Percentiles rank a stretch among this genome's conserved stretches.
These are phyloP conservation scores for Elgonia sp. DNA, from an alignment of 2,888 invertebrate species.

Conservation along the genomic window DNA sequence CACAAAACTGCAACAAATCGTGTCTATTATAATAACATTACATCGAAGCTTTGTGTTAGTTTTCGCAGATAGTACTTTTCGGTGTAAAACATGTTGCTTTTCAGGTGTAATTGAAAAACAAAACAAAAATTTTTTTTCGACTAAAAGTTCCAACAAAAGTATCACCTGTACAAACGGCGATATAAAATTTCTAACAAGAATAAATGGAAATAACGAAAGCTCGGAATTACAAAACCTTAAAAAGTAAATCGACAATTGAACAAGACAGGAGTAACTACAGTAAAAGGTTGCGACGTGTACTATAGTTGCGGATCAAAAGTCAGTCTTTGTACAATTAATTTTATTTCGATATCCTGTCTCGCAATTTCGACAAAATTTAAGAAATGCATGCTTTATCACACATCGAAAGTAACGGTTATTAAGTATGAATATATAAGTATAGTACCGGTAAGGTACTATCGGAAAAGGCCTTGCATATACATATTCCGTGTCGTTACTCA, in stretches of 20 bases:
- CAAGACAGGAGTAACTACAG: not conserved
- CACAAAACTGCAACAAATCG: constrained; percentile 39
- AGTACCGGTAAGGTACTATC: constrained; percentile 69
- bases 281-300: constrained; percentile 31
- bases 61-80: constrained; percentile 49
- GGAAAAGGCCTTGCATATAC: constrained; percentile 62
- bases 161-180: not conserved
- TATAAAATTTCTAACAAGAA: constrained; percentile 34
- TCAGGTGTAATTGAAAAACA: not conserved
- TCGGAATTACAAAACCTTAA: constrained; percentile 18
- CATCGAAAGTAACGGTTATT: constrained; percentile 62
- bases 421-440: constrained; percentile 73
- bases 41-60: constrained; percentile 40
- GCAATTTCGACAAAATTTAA: constrained; percentile 62
- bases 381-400: constrained; percentile 63
- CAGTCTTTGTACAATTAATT: constrained; percentile 62
- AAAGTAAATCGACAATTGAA: not conserved
- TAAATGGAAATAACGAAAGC: constrained; percentile 9
- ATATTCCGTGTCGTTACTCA: constrained; percentile 50
- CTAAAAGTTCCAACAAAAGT: constrained; percentile 2
- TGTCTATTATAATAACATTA: constrained; percentile 18
- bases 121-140: not conserved
- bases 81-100: constrained; percentile 18
- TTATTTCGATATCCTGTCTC: constrained; percentile 44
- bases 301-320: constrained; percentile 58